These are phyloP conservation scores for Temnothorax unifasciatus DNA, from an alignment of 2,888 invertebrate species.

Conservation along the genomic window DNA sequence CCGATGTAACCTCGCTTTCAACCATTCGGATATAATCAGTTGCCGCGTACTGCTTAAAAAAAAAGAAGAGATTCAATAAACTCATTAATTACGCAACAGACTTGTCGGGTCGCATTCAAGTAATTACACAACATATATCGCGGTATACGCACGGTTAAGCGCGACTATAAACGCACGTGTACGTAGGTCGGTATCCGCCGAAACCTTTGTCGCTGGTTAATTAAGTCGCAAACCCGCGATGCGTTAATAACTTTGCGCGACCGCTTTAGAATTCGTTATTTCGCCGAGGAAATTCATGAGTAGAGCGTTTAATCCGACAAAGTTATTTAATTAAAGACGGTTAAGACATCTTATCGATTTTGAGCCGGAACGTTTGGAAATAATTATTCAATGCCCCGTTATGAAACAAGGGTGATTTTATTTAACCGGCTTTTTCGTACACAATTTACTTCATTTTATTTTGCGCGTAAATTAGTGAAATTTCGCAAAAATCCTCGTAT, in stretches of 20 bases:
- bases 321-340: constrained; percentile 38
- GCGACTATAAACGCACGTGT: constrained; percentile 34
- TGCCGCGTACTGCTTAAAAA: constrained; percentile 30
- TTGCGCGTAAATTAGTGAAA: constrained; percentile 24
- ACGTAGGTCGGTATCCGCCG: constrained; percentile 13
- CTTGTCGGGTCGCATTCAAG: constrained; percentile 60
- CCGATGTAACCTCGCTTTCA: constrained; percentile 26
- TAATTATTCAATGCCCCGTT: constrained; percentile 14
- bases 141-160: constrained; percentile 65
- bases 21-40: constrained; percentile 59
- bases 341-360: constrained; percentile 30
- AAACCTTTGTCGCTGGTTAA: constrained; percentile 71
- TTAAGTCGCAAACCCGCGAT: constrained; percentile 62
- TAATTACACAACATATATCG: constrained; percentile 67
- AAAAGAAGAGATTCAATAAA: constrained; percentile 48
- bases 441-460: constrained; percentile 7
- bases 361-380: constrained; percentile 5
- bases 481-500: constrained; percentile 13
- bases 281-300: constrained; percentile 19
- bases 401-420: neutral
- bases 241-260: constrained; percentile 64
- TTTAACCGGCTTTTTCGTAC: neutral
- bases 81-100: constrained; percentile 69
- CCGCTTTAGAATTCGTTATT: constrained; percentile 46
- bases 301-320: constrained; percentile 13